Evolutionary conservation across 2,797 vertebrate species (phyloP), one percentile per base, ranked within the genome.

Genomic region (Cottoperca gobio): DNA sequence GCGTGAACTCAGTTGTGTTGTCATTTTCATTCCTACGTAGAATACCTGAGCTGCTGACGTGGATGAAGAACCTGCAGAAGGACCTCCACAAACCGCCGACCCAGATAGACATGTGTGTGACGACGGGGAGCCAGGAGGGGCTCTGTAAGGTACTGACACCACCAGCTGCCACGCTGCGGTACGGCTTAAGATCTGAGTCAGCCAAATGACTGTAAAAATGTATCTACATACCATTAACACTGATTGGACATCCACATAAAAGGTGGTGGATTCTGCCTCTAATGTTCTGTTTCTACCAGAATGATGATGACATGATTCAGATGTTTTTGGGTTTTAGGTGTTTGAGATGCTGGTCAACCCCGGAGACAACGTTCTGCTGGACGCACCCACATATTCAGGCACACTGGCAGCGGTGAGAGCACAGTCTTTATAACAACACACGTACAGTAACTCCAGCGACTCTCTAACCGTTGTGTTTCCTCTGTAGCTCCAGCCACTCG

Each of bases 331-430:
- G 40, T 89, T 78, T 4, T 61, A 99, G 97, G 92, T 96, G 48
- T 99, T 99, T 89, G 97, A 99, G 93, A 99, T 99, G 98, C 93
- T 98, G 46, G 86, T 98, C 78, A 96, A 83, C 89, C 96, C 95
- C 9, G 97, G 97, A 67, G 98, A 99, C 87, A 97, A 95, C 16
- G 78, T 99, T 52, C 95, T 99, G 55, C 70, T 99, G 53, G 97
- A 97, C 68, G 92, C 96, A 1, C 97, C 97, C 12, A 95, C 95
- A 0, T 99, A 97, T 60, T 61, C 97, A 0, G 97, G 97, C 42
- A 97, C 96, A 0, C 89, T 99, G 45, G 89, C 96, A 59, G 95
- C 95, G 23, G 97, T 98, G 88, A 95, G 95, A 91, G 3, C 46
- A 0, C 12, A 33, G 2, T 5, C 1, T 21, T 59, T n/a, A 8